Percentiles rank a stretch among this genome's conserved stretches.
phyloP scores from a whole-genome alignment of 2,797 vertebrate genomes.

The Brachyrhaphis roseni region DNA sequence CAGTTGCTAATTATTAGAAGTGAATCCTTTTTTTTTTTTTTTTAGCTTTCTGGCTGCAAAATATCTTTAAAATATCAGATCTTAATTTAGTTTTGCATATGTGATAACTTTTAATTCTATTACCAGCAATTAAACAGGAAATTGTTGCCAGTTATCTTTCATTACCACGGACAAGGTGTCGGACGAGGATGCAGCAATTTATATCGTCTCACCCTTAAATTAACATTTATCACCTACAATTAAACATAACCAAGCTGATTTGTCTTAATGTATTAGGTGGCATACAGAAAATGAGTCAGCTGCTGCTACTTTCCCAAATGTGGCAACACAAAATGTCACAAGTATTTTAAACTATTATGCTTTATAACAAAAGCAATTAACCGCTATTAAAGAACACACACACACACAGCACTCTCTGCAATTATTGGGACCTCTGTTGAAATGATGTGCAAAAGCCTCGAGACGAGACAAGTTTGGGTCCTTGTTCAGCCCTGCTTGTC shows the following conservation, averaged over 20 bases:
- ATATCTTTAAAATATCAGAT: neutral
- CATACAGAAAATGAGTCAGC: conserved; percentile 5
- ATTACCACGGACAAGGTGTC: accelerated
- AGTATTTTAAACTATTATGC: neutral
- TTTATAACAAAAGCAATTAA: conserved; percentile 5
- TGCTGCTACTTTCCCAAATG: conserved; percentile 1
- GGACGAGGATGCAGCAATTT: neutral
- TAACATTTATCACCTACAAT: neutral
- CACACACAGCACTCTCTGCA: neutral
- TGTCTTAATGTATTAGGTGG: conserved; percentile 1
- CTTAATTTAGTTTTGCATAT: neutral
- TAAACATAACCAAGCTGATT: neutral
- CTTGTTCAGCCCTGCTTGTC: neutral
- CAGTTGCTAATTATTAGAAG: neutral
- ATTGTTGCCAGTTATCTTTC: neutral
- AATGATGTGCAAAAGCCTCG: neutral
- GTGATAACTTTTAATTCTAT: neutral
- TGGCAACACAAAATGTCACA: conserved; percentile 3
- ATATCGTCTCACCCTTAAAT: neutral
- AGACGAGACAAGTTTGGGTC: neutral
- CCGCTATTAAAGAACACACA: conserved; percentile 1
- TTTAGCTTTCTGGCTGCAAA: neutral
- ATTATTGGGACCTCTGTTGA: neutral
- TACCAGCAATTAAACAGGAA: neutral
- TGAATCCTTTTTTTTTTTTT: neutral